These are phyloP conservation scores for Calliopsis andreniformis DNA, from an alignment of 1,140 invertebrate genomes.

Conservation along the genomic window DNA sequence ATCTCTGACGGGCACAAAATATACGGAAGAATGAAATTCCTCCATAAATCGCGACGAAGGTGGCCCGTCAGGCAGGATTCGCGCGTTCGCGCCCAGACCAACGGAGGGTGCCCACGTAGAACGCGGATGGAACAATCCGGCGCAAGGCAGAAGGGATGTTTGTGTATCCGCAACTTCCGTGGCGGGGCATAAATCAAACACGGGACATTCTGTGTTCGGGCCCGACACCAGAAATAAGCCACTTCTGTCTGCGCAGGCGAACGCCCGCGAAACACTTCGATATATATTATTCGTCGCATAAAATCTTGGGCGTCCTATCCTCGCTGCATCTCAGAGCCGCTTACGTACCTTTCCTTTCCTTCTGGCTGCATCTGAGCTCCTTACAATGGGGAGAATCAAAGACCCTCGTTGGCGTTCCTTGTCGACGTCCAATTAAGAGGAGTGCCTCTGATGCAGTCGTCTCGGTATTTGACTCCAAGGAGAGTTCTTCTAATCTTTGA, in stretches of 20 bases:
- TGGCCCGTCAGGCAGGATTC: slow-evolving; percentile 44
- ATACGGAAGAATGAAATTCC: slow-evolving; percentile 50
- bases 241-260: slow-evolving; percentile 55
- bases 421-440: not conserved
- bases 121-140: slow-evolving; percentile 54
- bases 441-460: too few relatives aligned
- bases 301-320: slow-evolving; percentile 49
- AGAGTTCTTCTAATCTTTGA: too few relatives aligned
- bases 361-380: slow-evolving; percentile 5
- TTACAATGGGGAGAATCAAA: not conserved
- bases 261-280: slow-evolving; percentile 30
- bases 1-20: slow-evolving; percentile 9
- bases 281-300: slow-evolving; percentile 66
- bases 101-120: slow-evolving; percentile 33
- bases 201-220: slow-evolving; percentile 65
- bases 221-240: slow-evolving; percentile 69
- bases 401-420: not conserved
- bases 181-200: slow-evolving; percentile 67
- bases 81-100: slow-evolving; percentile 31
- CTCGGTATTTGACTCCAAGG: too few relatives aligned
- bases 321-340: slow-evolving; percentile 18
- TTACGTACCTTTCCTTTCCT: not conserved
- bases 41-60: slow-evolving; percentile 54
- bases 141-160: slow-evolving; percentile 52
- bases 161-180: slow-evolving; percentile 63